phyloP scores from a whole-genome alignment of 2,113 vertebrate species.

The Mus musculus region DNA sequence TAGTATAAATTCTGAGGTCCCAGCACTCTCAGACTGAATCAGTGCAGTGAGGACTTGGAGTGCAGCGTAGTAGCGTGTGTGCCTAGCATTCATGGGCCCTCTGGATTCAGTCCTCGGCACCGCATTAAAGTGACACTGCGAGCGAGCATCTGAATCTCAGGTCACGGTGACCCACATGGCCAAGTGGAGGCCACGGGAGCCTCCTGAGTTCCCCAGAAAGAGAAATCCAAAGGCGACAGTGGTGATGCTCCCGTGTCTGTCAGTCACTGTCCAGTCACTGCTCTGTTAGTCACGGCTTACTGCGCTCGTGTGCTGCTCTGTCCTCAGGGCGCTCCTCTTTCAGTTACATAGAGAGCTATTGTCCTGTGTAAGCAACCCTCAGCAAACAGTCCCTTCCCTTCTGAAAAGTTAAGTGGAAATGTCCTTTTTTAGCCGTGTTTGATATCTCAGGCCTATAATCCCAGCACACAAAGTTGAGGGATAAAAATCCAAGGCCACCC shows the following conservation, averaged over 20 bases:
- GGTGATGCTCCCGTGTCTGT: neutral
- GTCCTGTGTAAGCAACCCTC: neutral
- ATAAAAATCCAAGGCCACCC: neutral
- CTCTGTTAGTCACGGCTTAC: neutral
- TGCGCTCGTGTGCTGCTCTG: neutral
- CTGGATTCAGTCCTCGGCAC: neutral
- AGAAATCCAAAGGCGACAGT: neutral
- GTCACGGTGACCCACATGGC: too few relatives aligned
- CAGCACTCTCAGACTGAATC: neutral
- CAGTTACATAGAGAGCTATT: too few relatives aligned
- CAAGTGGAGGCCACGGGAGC: neutral
- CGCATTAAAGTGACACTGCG: too few relatives aligned
- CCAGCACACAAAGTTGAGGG: neutral
- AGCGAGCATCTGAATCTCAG: neutral
- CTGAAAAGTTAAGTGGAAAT: constrained; percentile 12
- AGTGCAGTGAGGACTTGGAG: neutral
- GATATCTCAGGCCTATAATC: neutral
- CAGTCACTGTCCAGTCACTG: neutral
- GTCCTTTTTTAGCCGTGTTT: neutral
- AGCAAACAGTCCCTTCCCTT: constrained; percentile 3
- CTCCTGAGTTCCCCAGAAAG: neutral
- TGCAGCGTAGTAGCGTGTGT: neutral
- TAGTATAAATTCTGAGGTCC: neutral
- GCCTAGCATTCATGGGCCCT: neutral
- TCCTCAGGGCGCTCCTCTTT: neutral